These are phyloP conservation scores for Rallus crepitans DNA, from an alignment of 2,797 vertebrate genomes.

Conservation along the genomic window DNA sequence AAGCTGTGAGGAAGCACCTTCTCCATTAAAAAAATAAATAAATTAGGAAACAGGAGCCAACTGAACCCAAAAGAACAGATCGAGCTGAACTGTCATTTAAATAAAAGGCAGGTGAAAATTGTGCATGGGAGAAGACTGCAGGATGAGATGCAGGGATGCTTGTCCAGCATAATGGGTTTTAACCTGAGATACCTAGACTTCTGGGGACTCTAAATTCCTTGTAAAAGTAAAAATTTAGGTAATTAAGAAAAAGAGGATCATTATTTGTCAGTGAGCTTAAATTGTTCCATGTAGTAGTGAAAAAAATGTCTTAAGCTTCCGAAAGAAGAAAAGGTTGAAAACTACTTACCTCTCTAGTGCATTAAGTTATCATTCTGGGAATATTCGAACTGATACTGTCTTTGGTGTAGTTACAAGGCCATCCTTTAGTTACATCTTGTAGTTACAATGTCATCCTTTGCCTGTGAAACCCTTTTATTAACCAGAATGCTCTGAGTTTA, in stretches of 20 bases:
- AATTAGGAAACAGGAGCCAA: neutral
- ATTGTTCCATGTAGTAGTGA: neutral
- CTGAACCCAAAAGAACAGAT: neutral
- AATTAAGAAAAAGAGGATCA: neutral
- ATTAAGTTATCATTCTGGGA: neutral
- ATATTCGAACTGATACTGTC: neutral
- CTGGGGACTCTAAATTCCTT: neutral
- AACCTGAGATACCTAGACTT: neutral
- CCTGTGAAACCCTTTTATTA: neutral
- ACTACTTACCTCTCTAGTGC: neutral
- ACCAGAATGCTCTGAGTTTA: neutral
- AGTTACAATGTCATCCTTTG: neutral
- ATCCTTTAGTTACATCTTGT: neutral
- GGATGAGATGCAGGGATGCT: neutral
- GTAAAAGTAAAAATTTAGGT: neutral
- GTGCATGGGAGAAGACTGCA: neutral
- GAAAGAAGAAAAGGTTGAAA: neutral
- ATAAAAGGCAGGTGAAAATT: neutral
- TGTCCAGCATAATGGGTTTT: neutral
- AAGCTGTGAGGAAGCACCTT: neutral
- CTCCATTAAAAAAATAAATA: neutral
- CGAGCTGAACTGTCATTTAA: neutral
- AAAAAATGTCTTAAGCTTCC: neutral
- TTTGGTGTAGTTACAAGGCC: neutral
- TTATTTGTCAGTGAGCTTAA: neutral